Evolutionary conservation across 2,797 vertebrate genomes (phyloP).

Genomic region (Mus caroli): DNA sequence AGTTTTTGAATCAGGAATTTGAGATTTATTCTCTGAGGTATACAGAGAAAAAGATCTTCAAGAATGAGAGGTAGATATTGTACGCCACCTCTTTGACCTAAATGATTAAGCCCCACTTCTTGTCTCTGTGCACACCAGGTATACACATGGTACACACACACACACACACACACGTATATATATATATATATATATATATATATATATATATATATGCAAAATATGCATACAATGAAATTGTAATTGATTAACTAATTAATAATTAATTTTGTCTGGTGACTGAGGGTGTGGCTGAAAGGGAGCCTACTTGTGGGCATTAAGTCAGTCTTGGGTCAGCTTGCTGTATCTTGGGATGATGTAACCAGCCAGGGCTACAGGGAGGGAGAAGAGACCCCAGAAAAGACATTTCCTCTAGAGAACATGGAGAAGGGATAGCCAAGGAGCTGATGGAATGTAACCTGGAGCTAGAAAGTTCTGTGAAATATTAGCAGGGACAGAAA

Average conservation of each 20-base stretch:
- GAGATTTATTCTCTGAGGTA: too few relatives aligned
- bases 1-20: neutral
- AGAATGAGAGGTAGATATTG: neutral
- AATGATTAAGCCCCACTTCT: neutral
- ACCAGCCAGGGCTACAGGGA: neutral
- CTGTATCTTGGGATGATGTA: too few relatives aligned
- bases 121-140: neutral
- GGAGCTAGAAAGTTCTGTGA: neutral
- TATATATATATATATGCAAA: neutral
- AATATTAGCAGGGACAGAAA: neutral
- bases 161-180: too few relatives aligned
- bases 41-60: neutral
- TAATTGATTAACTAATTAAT: neutral
- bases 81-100: rapidly evolving
- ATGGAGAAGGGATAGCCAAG: too few relatives aligned
- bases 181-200: neutral
- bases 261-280: neutral
- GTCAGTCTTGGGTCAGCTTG: too few relatives aligned
- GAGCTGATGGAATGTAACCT: too few relatives aligned
- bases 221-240: neutral
- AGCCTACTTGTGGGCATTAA: neutral
- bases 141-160: neutral
- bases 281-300: neutral
- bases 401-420: neutral
- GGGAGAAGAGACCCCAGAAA: neutral